Base-by-base conservation (phyloP, 2,113 vertebrate species). In the Alexandromys fortis region DNA sequence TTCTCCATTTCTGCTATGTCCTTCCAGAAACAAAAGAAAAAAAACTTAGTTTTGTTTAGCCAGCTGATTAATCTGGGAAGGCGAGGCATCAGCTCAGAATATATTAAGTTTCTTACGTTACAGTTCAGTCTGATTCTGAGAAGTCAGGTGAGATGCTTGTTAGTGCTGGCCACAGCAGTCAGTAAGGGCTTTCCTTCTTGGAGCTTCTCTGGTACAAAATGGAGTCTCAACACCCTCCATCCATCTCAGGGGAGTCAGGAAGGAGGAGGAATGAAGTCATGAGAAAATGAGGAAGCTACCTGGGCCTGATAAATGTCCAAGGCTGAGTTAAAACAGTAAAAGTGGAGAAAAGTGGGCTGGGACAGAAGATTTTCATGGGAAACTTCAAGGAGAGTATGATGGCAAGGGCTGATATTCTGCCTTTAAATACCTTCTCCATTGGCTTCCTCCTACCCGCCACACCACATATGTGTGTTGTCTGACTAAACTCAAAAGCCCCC, bases 71-170 rank as follows among this genome's bases (percentile, higher is more conserved):
- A 94, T 97, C 65, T 49, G 68, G 87, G 83, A 91, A 45, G 91
- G 2, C 85, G 86, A 89, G 89, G 33, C 17, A 10, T 47, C 87
- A 86, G 92, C 82, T 63, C 35, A 82, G 90, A 96, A 90, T 90
- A 94, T 89, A 92, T 98, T 88, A 83, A 42, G 73, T 81, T 98
- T 94, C 94, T 97, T 91, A 97, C 85, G 72, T 79, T 94, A 55
- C 14, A n/a, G 47, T 91, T 96, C 68, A 89, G 73, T 87, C 58
- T 67, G 73, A 94, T 89, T 86, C 92, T 97, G 94, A 96, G 83
- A 95, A 55, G 68, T 52, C 30, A 6, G 63, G 47, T 86, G 45
- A 65, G 30, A 42, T 24, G 63, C 82, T 75, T 72, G 21, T 35
- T 67, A 47, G 47, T 10, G 22, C 13, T 85, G 33, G 22, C 30